These are phyloP conservation scores for Hypothenemus hampei DNA, from an alignment of 1,140 invertebrate species.

Conservation along the genomic window DNA sequence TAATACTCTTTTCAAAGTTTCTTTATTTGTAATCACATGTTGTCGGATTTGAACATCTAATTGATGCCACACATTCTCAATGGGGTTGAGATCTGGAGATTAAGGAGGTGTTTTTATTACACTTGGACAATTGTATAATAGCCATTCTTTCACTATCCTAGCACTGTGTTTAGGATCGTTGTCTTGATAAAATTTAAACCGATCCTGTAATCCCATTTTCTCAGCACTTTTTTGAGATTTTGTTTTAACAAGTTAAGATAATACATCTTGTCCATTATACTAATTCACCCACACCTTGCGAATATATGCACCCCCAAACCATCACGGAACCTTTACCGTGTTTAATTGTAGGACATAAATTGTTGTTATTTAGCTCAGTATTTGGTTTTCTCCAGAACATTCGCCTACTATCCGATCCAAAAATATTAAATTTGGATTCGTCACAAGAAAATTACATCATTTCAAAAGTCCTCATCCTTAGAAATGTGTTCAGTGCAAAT, in stretches of 20 bases:
- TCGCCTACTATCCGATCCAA: background rate
- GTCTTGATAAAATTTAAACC: slow-evolving; percentile 1
- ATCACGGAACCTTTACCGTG: too few species aligned
- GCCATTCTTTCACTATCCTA: background rate
- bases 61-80: background rate
- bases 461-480: too few species aligned
- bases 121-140: background rate
- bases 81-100: background rate
- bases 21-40: background rate
- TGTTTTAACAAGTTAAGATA: background rate
- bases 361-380: too few species aligned
- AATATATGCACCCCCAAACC: background rate
- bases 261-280: background rate
- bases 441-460: too few species aligned
- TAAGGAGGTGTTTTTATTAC: too few species aligned
- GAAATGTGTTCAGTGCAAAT: background rate
- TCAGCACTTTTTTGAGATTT: background rate
- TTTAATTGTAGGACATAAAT: too few species aligned
- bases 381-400: background rate
- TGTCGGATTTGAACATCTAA: background rate
- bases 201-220: background rate
- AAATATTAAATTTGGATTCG: too few species aligned
- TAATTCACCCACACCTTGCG: background rate
- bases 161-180: background rate
- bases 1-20: background rate